Percentiles rank a stretch among this genome's conserved stretches.
phyloP scores from a whole-genome alignment of 2,113 vertebrate genomes.

The Tursiops truncatus region DNA sequence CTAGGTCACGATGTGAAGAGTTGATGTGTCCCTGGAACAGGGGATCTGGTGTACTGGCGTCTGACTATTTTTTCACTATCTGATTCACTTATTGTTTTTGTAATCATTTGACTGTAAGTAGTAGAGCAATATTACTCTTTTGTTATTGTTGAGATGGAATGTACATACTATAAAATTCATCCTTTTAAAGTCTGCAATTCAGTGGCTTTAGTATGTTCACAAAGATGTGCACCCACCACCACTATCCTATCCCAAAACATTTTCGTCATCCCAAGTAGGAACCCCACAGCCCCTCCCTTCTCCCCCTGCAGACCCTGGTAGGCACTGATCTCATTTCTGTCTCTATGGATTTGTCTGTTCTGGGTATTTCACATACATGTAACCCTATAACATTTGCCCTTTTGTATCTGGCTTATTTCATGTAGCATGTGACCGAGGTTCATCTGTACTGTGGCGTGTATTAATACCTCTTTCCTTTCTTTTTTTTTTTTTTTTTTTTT shows the following conservation, averaged over 20 bases:
- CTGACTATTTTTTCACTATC: neutral
- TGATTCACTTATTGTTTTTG: neutral
- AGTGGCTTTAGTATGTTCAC: neutral
- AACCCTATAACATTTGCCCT: neutral
- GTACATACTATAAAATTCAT: neutral
- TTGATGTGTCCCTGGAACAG: neutral
- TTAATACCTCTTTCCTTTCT: neutral
- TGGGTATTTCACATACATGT: no score
- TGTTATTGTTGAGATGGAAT: neutral
- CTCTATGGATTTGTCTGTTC: neutral
- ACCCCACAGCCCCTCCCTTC: rapidly evolving
- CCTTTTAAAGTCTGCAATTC: neutral
- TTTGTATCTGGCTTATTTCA: neutral
- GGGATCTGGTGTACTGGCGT: neutral
- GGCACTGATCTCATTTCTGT: neutral
- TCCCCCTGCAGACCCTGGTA: neutral
- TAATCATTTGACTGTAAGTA: neutral
- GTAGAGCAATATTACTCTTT: neutral
- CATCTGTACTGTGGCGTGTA: no score
- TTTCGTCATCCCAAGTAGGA: neutral
- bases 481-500: no score
- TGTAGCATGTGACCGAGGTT: neutral
- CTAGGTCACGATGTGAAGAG: neutral
- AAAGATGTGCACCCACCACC: neutral
- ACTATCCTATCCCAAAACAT: neutral